Evolutionary conservation across 2,888 invertebrate genomes (phyloP), one percentile per base, ranked within the genome.

Genomic region (Hirtodrosophila histrioides): DNA sequence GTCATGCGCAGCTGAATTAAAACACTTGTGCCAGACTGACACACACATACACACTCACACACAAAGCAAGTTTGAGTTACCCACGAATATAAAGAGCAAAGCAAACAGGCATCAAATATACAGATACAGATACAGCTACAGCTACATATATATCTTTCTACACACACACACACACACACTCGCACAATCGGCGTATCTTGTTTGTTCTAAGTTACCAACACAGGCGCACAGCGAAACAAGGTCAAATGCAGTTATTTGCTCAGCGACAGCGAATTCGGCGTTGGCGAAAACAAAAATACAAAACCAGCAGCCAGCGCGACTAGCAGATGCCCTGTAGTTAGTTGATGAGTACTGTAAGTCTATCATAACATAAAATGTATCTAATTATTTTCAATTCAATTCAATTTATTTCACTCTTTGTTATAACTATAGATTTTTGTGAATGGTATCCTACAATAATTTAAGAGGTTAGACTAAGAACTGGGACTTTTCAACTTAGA

Each of bases 221-320:
- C 86, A 69, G 24, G 65, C 54, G 54, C 70, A 68, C 46, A 43
- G 44, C 74, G 64, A 84, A 86, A 88, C 85, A 86, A 86, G 85
- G 85, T 88, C 85, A 86, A 86, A 84, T 86, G 88, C 88, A 88
- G 87, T 86, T 85, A 86, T 85, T 86, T 88, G 75, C 64, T 66
- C 58, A 49, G 17, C 64, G 33, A 41, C 53, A 17, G 11, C 46
- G 31, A 64, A 70, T 75, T 73, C 43, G 72, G 43, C 58, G 53
- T 40, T 57, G 44, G 17, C 60, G 6, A 54, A 80, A 65, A 48
- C 58, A 69, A 62, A 6, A 66, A 57, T 29, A 40, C n/a, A 57
- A 27, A 37, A 27, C 45, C 7, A 44, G 43, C 2, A 57, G 11
- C n/a, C 8, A 35, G 35, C 23, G 46, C 43, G 60, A 36, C 40